These are phyloP conservation scores for Ricordea florida DNA, from an alignment of 92 coral and sea anemone species.

Conservation along the genomic window DNA sequence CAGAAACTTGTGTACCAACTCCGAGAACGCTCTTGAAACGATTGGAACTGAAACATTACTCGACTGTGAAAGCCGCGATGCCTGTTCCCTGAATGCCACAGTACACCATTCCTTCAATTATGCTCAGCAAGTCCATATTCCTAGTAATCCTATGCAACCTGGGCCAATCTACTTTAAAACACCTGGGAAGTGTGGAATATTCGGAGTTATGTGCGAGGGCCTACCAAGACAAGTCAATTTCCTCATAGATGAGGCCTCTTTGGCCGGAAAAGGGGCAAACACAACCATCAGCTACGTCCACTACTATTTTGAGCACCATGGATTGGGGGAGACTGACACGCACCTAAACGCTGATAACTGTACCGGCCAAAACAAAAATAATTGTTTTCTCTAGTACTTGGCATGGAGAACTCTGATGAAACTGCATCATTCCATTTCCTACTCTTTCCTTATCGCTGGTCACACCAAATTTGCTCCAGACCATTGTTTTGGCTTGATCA, in stretches of 20 bases:
- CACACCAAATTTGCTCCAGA: constrained; percentile 66
- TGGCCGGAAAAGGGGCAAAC: constrained; percentile 39
- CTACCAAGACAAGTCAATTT: constrained; percentile 31
- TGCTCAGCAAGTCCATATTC: constrained; percentile 29
- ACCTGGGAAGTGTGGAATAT: constrained; percentile 26
- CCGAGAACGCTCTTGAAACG: no score
- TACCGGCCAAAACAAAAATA: constrained; percentile 47
- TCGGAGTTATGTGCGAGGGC: constrained; percentile 1
- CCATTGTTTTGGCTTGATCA: constrained; percentile 55
- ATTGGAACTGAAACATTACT: no score
- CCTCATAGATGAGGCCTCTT: constrained; percentile 37
- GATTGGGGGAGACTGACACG: constrained; percentile 38
- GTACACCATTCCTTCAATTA: constrained; percentile 5
- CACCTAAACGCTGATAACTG: constrained; percentile 50
- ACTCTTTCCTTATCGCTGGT: constrained; percentile 54
- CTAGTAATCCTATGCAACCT: constrained; percentile 52
- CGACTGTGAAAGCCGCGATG: constrained; percentile 55
- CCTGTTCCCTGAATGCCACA: constrained; percentile 14
- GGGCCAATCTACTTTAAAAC: constrained; percentile 52
- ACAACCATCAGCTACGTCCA: constrained; percentile 17
- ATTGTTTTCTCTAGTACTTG: constrained; percentile 33
- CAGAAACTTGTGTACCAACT: no score
- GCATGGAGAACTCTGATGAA: constrained; percentile 21
- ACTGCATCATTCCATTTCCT: constrained; percentile 22
- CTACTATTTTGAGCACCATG: constrained; percentile 18